Evolutionary conservation across 2,113 vertebrate species (phyloP).

Genomic region (Zosterops pallidus): DNA sequence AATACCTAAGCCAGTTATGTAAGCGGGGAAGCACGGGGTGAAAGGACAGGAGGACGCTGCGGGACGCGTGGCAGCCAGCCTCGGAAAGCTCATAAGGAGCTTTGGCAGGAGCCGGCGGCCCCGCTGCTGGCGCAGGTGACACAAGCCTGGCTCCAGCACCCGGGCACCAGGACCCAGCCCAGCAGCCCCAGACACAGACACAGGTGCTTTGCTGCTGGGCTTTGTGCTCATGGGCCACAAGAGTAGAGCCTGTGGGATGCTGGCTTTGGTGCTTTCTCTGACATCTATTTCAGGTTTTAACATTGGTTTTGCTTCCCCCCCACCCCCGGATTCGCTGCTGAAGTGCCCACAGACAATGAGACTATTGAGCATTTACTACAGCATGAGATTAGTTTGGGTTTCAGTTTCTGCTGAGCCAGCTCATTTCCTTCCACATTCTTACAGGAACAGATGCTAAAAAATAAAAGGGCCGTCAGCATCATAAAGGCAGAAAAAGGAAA

Average conservation of each 20-base stretch:
- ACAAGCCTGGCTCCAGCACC: background rate
- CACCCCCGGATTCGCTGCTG: background rate
- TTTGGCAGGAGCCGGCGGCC: background rate
- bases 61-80: background rate
- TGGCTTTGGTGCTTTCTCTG: background rate
- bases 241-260: accelerated
- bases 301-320: background rate
- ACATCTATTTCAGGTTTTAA: background rate
- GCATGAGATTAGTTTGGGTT: constrained; percentile 1
- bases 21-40: constrained; percentile 27
- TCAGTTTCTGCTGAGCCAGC: constrained; percentile 46
- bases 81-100: constrained; percentile 50
- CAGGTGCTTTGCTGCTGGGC: background rate
- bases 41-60: background rate
- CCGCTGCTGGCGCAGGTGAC: background rate
- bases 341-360: background rate
- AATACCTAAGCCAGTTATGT: constrained; percentile 16
- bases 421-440: constrained; percentile 20
- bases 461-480: background rate
- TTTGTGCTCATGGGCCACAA: accelerated
- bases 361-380: constrained; percentile 6
- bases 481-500: constrained; percentile 13
- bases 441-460: constrained; percentile 5
- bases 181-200: accelerated
- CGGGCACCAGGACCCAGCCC: accelerated